A percentile compares a stretch with the other conserved stretches of the same genome.
Evolutionary conservation across 2,797 vertebrate genomes (phyloP).

Genomic region (Chiroxiphia lanceolata): DNA sequence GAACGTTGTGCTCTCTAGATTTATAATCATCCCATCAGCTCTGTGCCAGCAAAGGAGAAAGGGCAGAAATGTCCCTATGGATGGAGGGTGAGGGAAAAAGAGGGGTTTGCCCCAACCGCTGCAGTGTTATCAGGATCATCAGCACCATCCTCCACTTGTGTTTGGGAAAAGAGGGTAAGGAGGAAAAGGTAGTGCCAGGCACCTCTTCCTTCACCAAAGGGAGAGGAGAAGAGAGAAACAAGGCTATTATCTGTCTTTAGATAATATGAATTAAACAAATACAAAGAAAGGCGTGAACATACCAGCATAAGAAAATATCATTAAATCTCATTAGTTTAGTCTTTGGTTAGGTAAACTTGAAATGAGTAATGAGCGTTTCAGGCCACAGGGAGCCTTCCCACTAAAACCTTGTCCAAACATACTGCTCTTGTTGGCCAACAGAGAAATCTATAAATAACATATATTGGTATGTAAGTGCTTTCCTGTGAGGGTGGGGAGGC

Average conservation of each 20-base stretch:
- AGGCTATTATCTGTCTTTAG: not conserved
- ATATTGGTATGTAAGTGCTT: not conserved
- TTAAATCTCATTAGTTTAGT: not conserved
- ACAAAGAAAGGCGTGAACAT: not conserved
- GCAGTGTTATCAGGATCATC: not conserved
- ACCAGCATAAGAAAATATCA: not conserved
- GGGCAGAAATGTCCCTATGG: not conserved
- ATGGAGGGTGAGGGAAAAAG: not conserved
- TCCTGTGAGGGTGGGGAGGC: not conserved
- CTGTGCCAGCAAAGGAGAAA: not conserved
- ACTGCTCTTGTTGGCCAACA: not conserved
- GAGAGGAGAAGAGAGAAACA: not conserved
- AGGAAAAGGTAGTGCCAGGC: not conserved
- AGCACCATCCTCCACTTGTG: not conserved
- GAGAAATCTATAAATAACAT: not conserved
- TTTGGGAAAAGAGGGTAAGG: not conserved
- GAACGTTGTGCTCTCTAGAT: not conserved
- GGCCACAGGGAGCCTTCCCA: not conserved
- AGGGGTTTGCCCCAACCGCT: rapidly evolving
- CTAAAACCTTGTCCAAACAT: not conserved
- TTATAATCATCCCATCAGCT: not conserved
- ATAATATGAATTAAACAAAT: not conserved
- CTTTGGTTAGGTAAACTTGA: not conserved
- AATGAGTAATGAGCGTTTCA: not conserved
- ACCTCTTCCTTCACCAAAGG: not conserved